Base-by-base conservation (phyloP, 1,140 invertebrate genomes). In the Diuraphis noxia region DNA sequence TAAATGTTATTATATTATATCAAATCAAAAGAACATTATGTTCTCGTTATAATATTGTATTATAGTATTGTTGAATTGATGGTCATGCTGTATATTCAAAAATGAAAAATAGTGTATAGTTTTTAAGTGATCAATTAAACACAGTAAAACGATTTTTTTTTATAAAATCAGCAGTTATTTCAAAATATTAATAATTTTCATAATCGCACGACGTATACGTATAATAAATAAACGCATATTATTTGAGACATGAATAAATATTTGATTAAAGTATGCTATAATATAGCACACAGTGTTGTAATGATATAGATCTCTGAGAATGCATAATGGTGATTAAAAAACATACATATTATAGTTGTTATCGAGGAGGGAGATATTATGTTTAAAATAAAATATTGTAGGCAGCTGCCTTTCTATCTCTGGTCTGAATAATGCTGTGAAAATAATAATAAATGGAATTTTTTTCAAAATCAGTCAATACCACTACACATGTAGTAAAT, bases 401-500 rank as follows among this genome's bases (percentile, higher is more conserved):
- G 56, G 56, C 56, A 63, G 10, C 30, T 23, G 9, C 56, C 56
- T n/a, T 49, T 21, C 21, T 7, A 5, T n/a, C 5, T 72, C 56
- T n/a, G 30, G 56, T 10, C 4, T 30, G 56, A 72, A 72, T 86
- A 86, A 86, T 34, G 85, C 36, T 25, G 43, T 23, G n/a, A 52
- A 87, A 87, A 87, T 87, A 46, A 49, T 87, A 87, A 87, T 23
- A 36, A 36, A 87, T 52, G 49, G 43, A 40, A 82, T 41, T 52
- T 52, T 87, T n/a, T 19, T n/a, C 43, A 86, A 36, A 86, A 52
- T 46, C n/a, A 4, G 46, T 21, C 34, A 25, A 52, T 23, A 7
- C 13, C 7, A 19, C 4, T 5, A 17, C 46, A 19, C 41, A 7
- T 9, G 34, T 30, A 36, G n/a, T 52, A 52, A 52, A 52, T 49